These are phyloP conservation scores for Halichoeres trimaculatus DNA, from an alignment of 2,113 vertebrate genomes.

Conservation along the genomic window DNA sequence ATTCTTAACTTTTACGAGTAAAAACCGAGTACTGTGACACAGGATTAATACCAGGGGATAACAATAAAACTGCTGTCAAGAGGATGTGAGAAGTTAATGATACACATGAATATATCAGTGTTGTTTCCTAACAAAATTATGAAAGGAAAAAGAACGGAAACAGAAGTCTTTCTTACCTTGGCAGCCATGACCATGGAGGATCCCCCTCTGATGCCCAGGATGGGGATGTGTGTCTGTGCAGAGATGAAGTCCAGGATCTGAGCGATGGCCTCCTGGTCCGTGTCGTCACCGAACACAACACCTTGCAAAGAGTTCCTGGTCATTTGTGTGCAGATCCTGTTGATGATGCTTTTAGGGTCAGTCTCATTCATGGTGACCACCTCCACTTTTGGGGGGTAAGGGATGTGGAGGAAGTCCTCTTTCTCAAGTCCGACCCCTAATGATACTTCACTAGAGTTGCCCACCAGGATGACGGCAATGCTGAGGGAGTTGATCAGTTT, in stretches of 20 bases:
- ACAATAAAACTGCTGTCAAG: not conserved
- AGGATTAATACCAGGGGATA: not conserved
- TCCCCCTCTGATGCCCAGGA: constrained; percentile 97
- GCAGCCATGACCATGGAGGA: constrained; percentile 99
- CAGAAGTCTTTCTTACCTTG: constrained; percentile 86
- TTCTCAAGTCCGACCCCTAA: constrained; percentile 96
- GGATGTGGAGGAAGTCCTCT: constrained; percentile 98
- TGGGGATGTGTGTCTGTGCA: constrained; percentile 97
- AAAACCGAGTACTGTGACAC: not conserved
- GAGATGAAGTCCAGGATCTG: constrained; percentile 99
- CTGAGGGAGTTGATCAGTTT: constrained; percentile 87
- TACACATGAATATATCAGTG: not conserved
- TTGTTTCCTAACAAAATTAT: not conserved
- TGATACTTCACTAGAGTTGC: constrained; percentile 96
- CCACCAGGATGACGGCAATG: constrained; percentile 97
- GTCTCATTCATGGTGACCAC: constrained; percentile 99
- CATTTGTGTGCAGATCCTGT: constrained; percentile 96
- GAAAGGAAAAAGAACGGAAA: not conserved
- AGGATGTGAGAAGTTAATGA: not conserved
- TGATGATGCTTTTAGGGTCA: constrained; percentile 98
- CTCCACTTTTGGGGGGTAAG: constrained; percentile 94
- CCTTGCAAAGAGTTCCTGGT: constrained; percentile 95
- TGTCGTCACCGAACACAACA: constrained; percentile 98
- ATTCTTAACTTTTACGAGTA: too few relatives aligned
- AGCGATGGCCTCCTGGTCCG: constrained; percentile 98